These are phyloP conservation scores for Pogonocichla stellata DNA, from an alignment of 2,113 vertebrate species.

Conservation along the genomic window DNA sequence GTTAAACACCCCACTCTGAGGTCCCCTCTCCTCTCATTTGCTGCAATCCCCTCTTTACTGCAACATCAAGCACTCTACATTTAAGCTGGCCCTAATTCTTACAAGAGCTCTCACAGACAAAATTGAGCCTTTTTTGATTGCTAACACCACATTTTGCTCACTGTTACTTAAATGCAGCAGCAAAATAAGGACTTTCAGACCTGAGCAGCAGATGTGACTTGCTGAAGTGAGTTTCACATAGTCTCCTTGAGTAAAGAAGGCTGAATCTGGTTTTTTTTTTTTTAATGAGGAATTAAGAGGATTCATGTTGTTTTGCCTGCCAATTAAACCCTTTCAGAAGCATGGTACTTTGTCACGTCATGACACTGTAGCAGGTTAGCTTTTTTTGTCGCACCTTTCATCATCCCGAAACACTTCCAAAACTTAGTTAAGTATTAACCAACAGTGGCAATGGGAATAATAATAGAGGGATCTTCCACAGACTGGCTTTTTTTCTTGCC, in stretches of 20 bases:
- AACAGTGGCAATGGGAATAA: neutral
- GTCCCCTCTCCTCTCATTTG: neutral
- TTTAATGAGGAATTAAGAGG: neutral
- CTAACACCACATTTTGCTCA: neutral
- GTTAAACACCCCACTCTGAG: neutral
- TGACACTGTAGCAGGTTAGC: neutral
- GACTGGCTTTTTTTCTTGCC: neutral
- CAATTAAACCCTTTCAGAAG: neutral
- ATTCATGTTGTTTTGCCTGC: neutral
- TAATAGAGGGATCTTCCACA: neutral
- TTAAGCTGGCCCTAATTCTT: neutral
- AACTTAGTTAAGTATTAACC: constrained; percentile 39
- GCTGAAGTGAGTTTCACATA: neutral
- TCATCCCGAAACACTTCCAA: neutral
- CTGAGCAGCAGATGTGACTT: neutral
- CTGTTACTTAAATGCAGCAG: neutral
- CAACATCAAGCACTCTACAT: neutral
- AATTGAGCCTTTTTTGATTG: neutral
- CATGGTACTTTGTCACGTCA: neutral
- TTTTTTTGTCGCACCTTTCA: neutral
- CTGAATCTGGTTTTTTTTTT: neutral
- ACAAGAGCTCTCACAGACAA: neutral
- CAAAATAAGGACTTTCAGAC: neutral
- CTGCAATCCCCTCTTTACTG: neutral
- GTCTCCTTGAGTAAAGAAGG: too few species aligned